These are phyloP conservation scores for Caenorhabditis plicata DNA, from an alignment of 2,888 invertebrate species.

Conservation along the genomic window DNA sequence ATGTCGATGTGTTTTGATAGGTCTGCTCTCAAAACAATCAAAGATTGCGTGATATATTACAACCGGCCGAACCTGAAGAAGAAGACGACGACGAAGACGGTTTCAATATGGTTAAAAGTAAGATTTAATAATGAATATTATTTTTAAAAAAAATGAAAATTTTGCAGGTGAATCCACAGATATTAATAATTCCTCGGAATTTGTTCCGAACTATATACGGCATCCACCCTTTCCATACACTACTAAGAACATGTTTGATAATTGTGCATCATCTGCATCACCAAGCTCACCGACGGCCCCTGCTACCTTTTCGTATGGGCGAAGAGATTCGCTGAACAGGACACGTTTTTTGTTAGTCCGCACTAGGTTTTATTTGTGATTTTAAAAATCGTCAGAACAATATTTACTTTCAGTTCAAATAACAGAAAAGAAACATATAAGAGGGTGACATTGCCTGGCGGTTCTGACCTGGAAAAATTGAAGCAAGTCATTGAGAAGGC, in stretches of 20 bases:
- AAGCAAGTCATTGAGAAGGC: constrained; percentile 47
- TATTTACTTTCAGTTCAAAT: constrained; percentile 23
- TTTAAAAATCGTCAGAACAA: constrained; percentile 2
- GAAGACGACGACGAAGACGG: constrained; percentile 16
- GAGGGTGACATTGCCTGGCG: constrained; percentile 50
- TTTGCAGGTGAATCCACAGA: constrained; percentile 20
- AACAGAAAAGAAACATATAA: constrained; percentile 54
- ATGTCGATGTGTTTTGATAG: constrained; percentile 3
- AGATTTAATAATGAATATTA: no score
- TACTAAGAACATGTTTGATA: constrained; percentile 34
- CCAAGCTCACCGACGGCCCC: constrained; percentile 35
- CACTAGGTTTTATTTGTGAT: constrained; percentile 27
- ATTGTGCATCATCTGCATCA: constrained; percentile 9
- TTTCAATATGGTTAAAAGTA: constrained; percentile 30
- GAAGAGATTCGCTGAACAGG: constrained; percentile 42
- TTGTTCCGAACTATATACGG: constrained; percentile 37
- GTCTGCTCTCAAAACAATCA: constrained; percentile 13
- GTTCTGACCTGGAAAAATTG: constrained; percentile 46
- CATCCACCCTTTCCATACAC: constrained; percentile 43
- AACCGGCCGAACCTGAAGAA: constrained; percentile 3
- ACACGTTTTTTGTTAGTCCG: constrained; percentile 48
- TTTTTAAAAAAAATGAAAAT: no score
- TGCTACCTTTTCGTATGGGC: constrained; percentile 48
- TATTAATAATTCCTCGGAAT: constrained; percentile 14
- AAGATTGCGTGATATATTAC: constrained; percentile 11